Percentiles rank a stretch among this genome's conserved stretches.
Conservation (phyloP, 2,888 invertebrate genomes). For the Coecobrya sp. region DNA sequence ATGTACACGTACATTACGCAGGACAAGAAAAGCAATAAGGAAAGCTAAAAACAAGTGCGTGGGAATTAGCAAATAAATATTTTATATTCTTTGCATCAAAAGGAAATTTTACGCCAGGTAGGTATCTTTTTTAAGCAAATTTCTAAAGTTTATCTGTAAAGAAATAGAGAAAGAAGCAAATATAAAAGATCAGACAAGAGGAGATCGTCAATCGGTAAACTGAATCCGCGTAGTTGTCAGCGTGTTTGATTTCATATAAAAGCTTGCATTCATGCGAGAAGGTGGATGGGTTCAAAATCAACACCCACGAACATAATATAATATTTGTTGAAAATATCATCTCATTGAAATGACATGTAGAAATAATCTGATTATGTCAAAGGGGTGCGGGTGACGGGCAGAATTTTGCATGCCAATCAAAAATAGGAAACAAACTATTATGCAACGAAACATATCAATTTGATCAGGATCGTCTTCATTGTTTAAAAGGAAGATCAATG, state of each 20-base stretch:
- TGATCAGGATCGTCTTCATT: not conserved
- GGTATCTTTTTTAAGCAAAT: not conserved
- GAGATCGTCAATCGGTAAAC: too few species aligned
- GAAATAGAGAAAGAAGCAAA: too few species aligned
- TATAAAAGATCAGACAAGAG: too few species aligned
- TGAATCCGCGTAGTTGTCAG: too few species aligned
- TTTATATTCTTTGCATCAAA: not conserved
- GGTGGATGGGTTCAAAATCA: too few species aligned
- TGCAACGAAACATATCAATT: not conserved
- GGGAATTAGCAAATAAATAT: constrained; percentile 4
- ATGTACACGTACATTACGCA: constrained; percentile 3
- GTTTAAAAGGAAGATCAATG: constrained; percentile 33
- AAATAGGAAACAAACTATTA: constrained; percentile 24
- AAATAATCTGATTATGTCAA: constrained; percentile 9
- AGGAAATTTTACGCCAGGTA: not conserved
- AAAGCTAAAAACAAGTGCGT: constrained; percentile 31
- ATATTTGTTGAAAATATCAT: too few species aligned
- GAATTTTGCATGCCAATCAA: constrained; percentile 34
- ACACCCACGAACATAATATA: not conserved
- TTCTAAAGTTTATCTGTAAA: not conserved
- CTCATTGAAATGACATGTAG: not conserved
- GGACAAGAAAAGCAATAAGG: constrained; percentile 42
- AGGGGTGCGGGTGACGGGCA: not conserved
- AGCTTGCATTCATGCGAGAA: too few species aligned
- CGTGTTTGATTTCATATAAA: too few species aligned